Base-by-base conservation (phyloP, 2,888 invertebrate species). In the Nemapogon koenigi region DNA sequence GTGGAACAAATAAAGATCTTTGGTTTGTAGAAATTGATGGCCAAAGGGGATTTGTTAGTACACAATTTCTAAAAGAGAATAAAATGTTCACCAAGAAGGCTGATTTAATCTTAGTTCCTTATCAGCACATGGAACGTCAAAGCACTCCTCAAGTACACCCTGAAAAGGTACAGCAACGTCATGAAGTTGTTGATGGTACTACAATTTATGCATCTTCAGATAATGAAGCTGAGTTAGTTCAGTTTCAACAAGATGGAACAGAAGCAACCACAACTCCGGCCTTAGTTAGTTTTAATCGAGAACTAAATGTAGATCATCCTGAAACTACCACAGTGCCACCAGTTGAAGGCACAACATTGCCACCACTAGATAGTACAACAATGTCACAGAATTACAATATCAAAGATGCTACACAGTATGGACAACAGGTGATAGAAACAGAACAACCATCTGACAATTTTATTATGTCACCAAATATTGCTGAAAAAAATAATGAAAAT, bases 11-110 rank as follows among this genome's bases (percentile, higher is more conserved):
- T 42, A 40, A 51, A 15, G 82, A 84, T 43, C 59, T 85, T 35
- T 90, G 89, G 89, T 89, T 85, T 45, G 87, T 82, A 30, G 83
- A 82, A 65, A 84, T 90, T 31, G 71, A 82, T 45, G 88, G 86
- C 18, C 82, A 82, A 53, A 61, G 82, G 41, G 91, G 91, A 16
- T 90, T 88, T 60, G 83, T 83, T 1, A 86, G 84, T 16, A 66
- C 71, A 37, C 53, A 51, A 1, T 79, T 85, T 48, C 56, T 91
- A 35, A 69, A 67, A 50, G 91, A 91, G 68, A 53, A 53, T 3
- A 84, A 81, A 59, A 50, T 88, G 30, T 41, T 79, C 3, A 55
- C 49, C 44, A 79, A 41, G 55, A 61, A 48, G 51, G 68, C 42
- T 50, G 78, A 41, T 47, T 50, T 47, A 46, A 57, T 55, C 46